Evolutionary conservation across 2,797 vertebrate species (phyloP).

Genomic region (Huso huso): DNA sequence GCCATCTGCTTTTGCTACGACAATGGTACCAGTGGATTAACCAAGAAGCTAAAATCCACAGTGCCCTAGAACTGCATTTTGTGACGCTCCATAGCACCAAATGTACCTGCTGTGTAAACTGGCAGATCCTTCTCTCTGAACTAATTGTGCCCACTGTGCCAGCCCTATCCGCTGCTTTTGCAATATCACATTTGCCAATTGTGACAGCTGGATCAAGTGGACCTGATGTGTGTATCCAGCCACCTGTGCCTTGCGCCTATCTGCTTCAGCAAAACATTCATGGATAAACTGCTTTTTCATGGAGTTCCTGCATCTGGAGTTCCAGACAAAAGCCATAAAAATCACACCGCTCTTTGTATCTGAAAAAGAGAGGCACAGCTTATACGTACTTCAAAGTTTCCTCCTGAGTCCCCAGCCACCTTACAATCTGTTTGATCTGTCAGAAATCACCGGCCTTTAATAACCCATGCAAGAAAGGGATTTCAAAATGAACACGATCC

Average conservation of each 20-base stretch:
- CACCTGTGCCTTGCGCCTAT: slow-evolving; percentile 18
- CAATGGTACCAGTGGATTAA: slow-evolving; percentile 31
- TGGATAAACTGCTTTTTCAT: slow-evolving; percentile 27
- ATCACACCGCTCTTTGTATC: slow-evolving; percentile 18
- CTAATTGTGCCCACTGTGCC: slow-evolving; percentile 35
- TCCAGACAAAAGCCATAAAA: slow-evolving; percentile 13
- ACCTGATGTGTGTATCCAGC: slow-evolving; percentile 18
- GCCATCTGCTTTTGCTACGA: slow-evolving; percentile 35
- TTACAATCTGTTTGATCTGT: background rate
- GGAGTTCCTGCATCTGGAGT: slow-evolving; percentile 17
- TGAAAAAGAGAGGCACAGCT: background rate
- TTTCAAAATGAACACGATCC: background rate
- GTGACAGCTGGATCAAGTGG: slow-evolving; percentile 40
- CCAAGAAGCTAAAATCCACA: slow-evolving; percentile 28
- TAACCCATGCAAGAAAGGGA: background rate
- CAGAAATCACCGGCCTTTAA: background rate
- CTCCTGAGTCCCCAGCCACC: background rate
- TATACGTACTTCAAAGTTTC: background rate
- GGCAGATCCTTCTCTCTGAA: slow-evolving; percentile 24
- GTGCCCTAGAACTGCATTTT: slow-evolving; percentile 26
- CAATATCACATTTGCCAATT: slow-evolving; percentile 31
- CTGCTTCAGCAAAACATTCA: slow-evolving; percentile 23
- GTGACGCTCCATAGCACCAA: slow-evolving; percentile 29
- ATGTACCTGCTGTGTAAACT: slow-evolving; percentile 28
- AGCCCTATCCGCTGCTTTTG: slow-evolving; percentile 31